phyloP scores from a whole-genome alignment of 2,797 vertebrate species.

The Propithecus perrieri region DNA sequence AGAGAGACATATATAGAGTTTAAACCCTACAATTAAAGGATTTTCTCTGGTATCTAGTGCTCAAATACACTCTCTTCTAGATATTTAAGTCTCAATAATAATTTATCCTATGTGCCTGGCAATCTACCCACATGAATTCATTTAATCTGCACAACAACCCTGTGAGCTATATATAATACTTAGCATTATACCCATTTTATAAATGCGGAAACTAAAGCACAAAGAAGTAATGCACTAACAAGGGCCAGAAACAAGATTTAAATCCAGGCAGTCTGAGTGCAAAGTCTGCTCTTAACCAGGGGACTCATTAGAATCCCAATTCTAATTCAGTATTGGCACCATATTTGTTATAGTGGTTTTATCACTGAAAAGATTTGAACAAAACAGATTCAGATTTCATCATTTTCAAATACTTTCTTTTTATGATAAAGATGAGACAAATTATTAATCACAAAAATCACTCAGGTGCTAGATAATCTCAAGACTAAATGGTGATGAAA shows the following conservation, averaged over 20 bases:
- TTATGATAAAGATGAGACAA: not conserved
- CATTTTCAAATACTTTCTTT: not conserved
- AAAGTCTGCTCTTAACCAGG: not conserved
- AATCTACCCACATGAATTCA: not conserved
- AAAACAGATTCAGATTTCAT: slow-evolving; percentile 5
- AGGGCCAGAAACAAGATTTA: not conserved
- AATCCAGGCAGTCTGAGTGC: not conserved
- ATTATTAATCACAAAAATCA: slow-evolving; percentile 29
- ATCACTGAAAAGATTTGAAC: not conserved
- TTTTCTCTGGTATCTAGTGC: not conserved
- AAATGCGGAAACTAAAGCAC: not conserved
- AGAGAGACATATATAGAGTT: not conserved
- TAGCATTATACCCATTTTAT: not conserved
- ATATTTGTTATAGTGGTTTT: not conserved
- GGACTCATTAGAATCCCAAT: too few species aligned
- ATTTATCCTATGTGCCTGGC: not conserved
- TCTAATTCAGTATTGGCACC: not conserved
- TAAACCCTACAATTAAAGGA: not conserved
- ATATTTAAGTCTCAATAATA: not conserved
- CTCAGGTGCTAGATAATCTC: not conserved
- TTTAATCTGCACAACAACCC: not conserved
- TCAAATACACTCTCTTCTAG: not conserved
- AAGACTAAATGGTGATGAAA: not conserved
- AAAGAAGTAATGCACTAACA: not conserved
- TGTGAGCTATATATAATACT: not conserved